Conservation (phyloP, 2,888 invertebrate species). For the Eristalis arbustorum region DNA sequence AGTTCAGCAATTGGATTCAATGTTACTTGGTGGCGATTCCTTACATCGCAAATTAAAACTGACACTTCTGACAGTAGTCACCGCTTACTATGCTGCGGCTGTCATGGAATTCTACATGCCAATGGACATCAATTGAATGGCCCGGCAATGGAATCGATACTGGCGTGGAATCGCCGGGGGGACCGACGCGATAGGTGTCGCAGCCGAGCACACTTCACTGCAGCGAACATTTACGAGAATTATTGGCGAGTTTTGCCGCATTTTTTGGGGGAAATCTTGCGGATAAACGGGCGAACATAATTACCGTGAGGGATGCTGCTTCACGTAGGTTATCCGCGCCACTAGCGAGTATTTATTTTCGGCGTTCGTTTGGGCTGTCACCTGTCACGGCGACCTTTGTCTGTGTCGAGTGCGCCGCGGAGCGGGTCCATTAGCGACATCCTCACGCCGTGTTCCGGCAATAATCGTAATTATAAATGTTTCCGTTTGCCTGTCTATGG, state of each 20-base stretch:
- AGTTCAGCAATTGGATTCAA: constrained; percentile 54
- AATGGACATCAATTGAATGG: constrained; percentile 58
- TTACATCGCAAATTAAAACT: constrained; percentile 36
- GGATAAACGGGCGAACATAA: constrained; percentile 20
- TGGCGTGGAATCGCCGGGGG: constrained; percentile 19
- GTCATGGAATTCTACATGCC: neutral
- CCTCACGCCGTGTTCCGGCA: constrained; percentile 10
- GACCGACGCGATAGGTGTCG: neutral
- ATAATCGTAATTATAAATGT: constrained; percentile 41
- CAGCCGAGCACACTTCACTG: neutral
- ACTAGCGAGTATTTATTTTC: constrained; percentile 13
- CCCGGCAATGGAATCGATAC: constrained; percentile 52
- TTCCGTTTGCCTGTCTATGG: neutral
- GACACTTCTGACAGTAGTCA: constrained; percentile 14
- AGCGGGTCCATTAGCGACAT: neutral
- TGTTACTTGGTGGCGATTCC: constrained; percentile 30
- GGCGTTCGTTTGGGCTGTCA: neutral
- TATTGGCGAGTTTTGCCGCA: constrained; percentile 36
- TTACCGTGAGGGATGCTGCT: constrained; percentile 47
- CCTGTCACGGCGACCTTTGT: neutral
- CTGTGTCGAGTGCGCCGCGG: neutral
- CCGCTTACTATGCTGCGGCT: neutral
- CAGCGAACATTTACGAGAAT: constrained; percentile 1
- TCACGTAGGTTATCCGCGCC: constrained; percentile 3
- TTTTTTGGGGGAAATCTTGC: constrained; percentile 29